Percentiles rank a stretch among this genome's conserved stretches.
Evolutionary conservation across 2,797 vertebrate genomes (phyloP).

Genomic region (Cryptoblepharus egeriae): DNA sequence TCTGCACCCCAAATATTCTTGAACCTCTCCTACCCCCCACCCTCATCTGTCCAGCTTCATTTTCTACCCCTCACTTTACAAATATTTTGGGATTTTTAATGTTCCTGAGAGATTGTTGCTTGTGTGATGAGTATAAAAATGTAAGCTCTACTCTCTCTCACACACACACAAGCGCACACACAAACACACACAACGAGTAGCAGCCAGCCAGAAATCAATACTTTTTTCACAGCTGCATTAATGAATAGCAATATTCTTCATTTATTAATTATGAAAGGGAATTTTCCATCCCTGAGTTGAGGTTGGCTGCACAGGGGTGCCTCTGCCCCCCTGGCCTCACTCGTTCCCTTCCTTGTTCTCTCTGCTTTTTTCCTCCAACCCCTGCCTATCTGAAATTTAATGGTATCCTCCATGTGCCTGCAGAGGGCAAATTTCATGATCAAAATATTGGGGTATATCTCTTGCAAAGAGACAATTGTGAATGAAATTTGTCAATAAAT

Average conservation of each 20-base stretch:
- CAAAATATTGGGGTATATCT: background rate
- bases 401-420: fast-evolving
- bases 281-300: slow-evolving; percentile 53
- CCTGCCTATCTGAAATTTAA: background rate
- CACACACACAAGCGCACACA: background rate
- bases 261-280: slow-evolving; percentile 87
- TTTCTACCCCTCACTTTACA: slow-evolving; percentile 35
- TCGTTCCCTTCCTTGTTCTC: background rate
- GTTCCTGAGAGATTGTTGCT: slow-evolving; percentile 77
- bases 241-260: slow-evolving; percentile 86
- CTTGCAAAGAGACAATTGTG: background rate
- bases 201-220: slow-evolving; percentile 72
- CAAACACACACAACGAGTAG: background rate
- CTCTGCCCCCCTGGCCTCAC: fast-evolving
- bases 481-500: too few relatives aligned
- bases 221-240: slow-evolving; percentile 79
- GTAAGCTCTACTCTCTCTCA: slow-evolving; percentile 63
- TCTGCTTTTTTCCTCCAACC: background rate
- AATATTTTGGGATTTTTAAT: slow-evolving; percentile 68
- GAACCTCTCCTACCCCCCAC: slow-evolving; percentile 43
- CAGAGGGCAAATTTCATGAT: background rate
- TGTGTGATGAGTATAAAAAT: slow-evolving; percentile 82
- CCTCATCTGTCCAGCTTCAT: slow-evolving; percentile 15
- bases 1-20: slow-evolving; percentile 46
- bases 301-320: slow-evolving; percentile 40